Percentiles rank a stretch among this genome's conserved stretches.
Evolutionary conservation across 2,888 invertebrate species (phyloP).

Genomic region (Alentia gelatinosa): DNA sequence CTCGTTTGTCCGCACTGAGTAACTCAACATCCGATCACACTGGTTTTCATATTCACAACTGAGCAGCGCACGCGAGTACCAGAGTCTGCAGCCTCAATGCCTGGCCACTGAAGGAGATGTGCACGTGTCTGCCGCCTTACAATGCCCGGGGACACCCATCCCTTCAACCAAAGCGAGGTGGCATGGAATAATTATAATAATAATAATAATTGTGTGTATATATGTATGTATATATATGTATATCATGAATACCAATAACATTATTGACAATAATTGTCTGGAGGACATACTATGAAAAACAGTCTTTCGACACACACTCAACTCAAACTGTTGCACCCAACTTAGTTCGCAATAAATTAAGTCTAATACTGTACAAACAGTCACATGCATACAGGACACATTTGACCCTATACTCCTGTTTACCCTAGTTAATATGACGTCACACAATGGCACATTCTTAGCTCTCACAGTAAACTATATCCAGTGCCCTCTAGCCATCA

Average conservation of each 20-base stretch:
- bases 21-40: too few relatives aligned
- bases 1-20: too few relatives aligned
- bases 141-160: background rate
- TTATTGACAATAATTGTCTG: background rate
- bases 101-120: too few relatives aligned
- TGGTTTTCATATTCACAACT: too few relatives aligned
- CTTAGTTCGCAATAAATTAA: constrained; percentile 49
- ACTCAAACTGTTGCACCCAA: constrained; percentile 15
- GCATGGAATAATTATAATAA: background rate
- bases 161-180: background rate
- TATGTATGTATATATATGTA: too few relatives aligned
- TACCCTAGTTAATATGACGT: background rate
- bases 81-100: too few relatives aligned
- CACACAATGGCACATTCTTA: background rate
- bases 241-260: background rate
- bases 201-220: background rate
- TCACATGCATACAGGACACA: background rate
- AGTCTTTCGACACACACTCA: background rate
- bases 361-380: constrained; percentile 40
- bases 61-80: too few relatives aligned
- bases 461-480: background rate
- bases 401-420: background rate
- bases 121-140: background rate
- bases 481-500: background rate
- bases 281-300: background rate